Evolutionary conservation across 2,888 invertebrate genomes (phyloP).

Genomic region (Ormyrus pomaceus): DNA sequence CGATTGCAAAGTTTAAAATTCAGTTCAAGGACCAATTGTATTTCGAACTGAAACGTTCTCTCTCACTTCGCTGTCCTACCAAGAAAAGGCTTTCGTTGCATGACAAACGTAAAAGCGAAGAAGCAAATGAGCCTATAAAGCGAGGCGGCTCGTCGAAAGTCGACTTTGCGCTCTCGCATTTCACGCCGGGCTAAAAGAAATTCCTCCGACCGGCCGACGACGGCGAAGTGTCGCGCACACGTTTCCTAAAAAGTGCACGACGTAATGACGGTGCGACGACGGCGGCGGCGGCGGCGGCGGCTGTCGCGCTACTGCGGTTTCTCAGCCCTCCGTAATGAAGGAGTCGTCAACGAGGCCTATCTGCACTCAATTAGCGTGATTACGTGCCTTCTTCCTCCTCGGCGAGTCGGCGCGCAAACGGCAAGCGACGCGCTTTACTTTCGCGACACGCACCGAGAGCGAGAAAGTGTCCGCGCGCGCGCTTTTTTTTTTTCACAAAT

Average conservation of each 20-base stretch:
- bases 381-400: constrained; percentile 61
- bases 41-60: no score
- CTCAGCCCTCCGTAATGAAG: constrained; percentile 66
- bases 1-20: no score
- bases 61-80: no score
- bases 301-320: constrained; percentile 48
- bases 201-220: constrained; percentile 26
- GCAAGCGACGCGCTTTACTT: no score
- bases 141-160: no score
- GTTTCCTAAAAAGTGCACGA: constrained; percentile 40
- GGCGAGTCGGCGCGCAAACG: neutral
- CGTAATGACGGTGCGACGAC: constrained; percentile 33
- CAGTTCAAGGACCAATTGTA: no score
- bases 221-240: constrained; percentile 29
- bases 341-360: constrained; percentile 74
- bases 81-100: no score
- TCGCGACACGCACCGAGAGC: no score
- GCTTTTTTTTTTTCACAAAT: no score
- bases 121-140: constrained; percentile 4
- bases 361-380: constrained; percentile 74
- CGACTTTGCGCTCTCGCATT: neutral
- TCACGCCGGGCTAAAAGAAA: constrained; percentile 16
- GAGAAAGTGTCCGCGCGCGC: no score
- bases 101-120: neutral
- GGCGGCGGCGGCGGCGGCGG: neutral